Evolutionary conservation across 2,113 vertebrate genomes (phyloP).

Genomic region (Peromyscus leucopus): DNA sequence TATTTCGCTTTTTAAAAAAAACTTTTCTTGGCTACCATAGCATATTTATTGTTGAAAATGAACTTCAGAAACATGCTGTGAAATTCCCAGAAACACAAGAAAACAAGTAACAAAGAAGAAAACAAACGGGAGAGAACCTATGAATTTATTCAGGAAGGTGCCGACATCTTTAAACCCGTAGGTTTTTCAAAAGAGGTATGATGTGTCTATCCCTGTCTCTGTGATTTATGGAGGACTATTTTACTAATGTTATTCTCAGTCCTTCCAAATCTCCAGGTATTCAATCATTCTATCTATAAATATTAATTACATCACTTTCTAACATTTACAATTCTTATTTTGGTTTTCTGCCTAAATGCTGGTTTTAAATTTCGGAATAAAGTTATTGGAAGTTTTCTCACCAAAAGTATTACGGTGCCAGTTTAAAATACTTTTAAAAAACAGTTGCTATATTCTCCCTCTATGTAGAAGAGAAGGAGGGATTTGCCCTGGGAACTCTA

Average conservation of each 20-base stretch:
- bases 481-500: too few species aligned
- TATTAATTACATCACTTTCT: slow-evolving; percentile 58
- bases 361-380: slow-evolving; percentile 52
- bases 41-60: neutral
- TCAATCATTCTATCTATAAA: slow-evolving; percentile 57
- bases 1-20: neutral
- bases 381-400: neutral
- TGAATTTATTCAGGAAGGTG: slow-evolving; percentile 48
- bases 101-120: slow-evolving; percentile 24
- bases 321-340: slow-evolving; percentile 57
- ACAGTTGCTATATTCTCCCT: neutral
- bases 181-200: slow-evolving; percentile 48
- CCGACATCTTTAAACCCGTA: slow-evolving; percentile 4
- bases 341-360: slow-evolving; percentile 44
- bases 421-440: neutral
- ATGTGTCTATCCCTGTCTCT: neutral
- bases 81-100: slow-evolving; percentile 25
- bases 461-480: too few species aligned
- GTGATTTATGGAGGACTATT: slow-evolving; percentile 10
- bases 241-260: slow-evolving; percentile 23
- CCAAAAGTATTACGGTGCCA: neutral
- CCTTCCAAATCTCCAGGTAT: slow-evolving; percentile 31
- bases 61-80: slow-evolving; percentile 45
- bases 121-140: slow-evolving; percentile 12
- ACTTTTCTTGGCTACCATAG: slow-evolving; percentile 19